Percentiles rank a stretch among this genome's conserved stretches.
These are phyloP conservation scores for Halictus quadricinctus DNA, from an alignment of 2,888 invertebrate genomes.

Conservation along the genomic window DNA sequence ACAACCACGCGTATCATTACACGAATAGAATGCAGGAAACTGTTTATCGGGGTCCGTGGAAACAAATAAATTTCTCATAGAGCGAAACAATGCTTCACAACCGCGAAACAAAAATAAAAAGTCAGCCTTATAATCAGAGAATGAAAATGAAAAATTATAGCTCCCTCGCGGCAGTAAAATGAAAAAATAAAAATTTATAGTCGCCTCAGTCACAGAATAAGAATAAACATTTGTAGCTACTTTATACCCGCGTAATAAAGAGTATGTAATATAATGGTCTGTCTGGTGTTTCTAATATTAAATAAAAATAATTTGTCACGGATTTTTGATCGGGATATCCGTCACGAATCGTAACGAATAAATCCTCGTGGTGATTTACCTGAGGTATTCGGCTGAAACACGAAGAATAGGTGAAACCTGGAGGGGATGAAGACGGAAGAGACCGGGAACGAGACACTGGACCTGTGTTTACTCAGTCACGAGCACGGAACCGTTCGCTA, in stretches of 20 bases:
- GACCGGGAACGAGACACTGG: conserved; percentile 42
- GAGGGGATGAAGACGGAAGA: conserved; percentile 22
- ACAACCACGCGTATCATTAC: no score
- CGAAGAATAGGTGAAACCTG: background rate
- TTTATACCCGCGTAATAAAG: no score
- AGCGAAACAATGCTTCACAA: no score
- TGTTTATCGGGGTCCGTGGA: no score
- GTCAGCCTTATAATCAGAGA: no score
- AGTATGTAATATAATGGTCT: no score
- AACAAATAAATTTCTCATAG: no score
- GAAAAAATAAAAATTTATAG: background rate
- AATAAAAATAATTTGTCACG: no score
- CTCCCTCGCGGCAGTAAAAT: background rate
- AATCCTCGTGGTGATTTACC: conserved; percentile 10
- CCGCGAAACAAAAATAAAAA: no score
- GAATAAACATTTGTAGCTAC: background rate
- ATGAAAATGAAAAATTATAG: no score
- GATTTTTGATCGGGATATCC: background rate
- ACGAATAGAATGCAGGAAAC: no score
- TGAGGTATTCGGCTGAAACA: background rate
- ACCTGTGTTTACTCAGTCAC: conserved; percentile 65
- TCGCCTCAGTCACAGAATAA: background rate
- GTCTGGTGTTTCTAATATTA: no score
- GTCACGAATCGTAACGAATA: background rate
- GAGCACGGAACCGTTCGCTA: conserved; percentile 47